Percentiles rank a stretch among this genome's conserved stretches.
phyloP scores from a whole-genome alignment of 2,888 invertebrate genomes.

The Argyra leucocephala region DNA sequence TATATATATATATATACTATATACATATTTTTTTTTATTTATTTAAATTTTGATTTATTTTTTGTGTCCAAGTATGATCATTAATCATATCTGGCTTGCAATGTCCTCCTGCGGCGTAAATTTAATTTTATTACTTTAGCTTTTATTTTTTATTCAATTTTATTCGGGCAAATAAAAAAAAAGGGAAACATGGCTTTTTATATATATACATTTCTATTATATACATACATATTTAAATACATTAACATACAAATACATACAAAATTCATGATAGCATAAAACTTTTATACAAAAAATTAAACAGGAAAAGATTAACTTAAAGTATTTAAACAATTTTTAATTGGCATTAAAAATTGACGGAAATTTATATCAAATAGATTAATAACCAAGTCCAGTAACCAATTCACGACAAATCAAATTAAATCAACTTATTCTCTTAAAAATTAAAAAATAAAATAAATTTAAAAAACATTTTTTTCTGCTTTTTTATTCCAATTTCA shows the following conservation, averaged over 20 bases:
- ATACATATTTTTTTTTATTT: background rate
- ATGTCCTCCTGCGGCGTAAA: background rate
- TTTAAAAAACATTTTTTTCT: no score
- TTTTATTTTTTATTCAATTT: background rate
- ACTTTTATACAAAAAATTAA: no score
- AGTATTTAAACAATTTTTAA: background rate
- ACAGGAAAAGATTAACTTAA: no score
- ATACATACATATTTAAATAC: no score
- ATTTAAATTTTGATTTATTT: slow-evolving; percentile 6
- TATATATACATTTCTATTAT: no score
- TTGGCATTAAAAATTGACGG: background rate
- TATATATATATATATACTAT: no score
- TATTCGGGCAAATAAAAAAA: no score
- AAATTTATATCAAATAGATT: background rate
- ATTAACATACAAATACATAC: no score
- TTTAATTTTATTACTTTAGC: background rate
- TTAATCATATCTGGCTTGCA: slow-evolving; percentile 3
- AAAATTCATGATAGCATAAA: no score
- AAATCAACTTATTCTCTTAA: background rate
- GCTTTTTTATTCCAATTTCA: no score
- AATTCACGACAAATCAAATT: background rate
- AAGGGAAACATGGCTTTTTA: no score
- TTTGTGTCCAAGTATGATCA: background rate
- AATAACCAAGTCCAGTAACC: background rate
- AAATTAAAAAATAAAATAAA: no score